Evolutionary conservation across 2,113 vertebrate species (phyloP).

Genomic region (Mionectes macconnelli): DNA sequence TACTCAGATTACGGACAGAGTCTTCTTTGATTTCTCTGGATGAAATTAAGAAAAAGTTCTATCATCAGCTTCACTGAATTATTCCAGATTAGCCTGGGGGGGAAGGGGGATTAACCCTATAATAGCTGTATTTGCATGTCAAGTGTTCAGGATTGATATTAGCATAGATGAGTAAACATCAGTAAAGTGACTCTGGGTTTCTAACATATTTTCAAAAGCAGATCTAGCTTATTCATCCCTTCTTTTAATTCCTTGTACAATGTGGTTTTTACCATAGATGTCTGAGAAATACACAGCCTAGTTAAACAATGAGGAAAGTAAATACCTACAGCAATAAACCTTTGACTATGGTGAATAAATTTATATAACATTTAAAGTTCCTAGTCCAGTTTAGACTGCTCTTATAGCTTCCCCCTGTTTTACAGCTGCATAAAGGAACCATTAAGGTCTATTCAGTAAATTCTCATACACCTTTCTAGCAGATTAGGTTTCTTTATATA

Average conservation of each 20-base stretch:
- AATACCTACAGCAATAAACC: constrained; percentile 47
- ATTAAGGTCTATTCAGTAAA: constrained; percentile 30
- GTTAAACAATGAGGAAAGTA: constrained; percentile 39
- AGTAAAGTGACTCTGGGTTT: not conserved
- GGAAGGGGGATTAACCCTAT: not conserved
- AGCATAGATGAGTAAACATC: not conserved
- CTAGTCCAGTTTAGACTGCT: not conserved
- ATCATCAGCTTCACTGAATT: not conserved
- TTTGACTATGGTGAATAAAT: constrained; percentile 38
- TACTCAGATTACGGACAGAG: not conserved
- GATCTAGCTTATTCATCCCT: not conserved
- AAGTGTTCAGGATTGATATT: not conserved
- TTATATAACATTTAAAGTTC: constrained; percentile 20
- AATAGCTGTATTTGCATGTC: not conserved
- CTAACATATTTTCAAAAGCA: not conserved
- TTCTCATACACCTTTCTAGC: constrained; percentile 18
- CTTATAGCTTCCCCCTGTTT: constrained; percentile 43
- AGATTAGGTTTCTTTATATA: constrained; percentile 44
- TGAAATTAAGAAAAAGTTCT: not conserved
- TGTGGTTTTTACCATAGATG: not conserved
- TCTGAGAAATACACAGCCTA: constrained; percentile 13
- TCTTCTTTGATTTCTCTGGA: not conserved
- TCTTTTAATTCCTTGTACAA: not conserved
- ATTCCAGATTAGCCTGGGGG: not conserved
- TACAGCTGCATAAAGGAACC: constrained; percentile 42